These are phyloP conservation scores for Dasyornis broadbenti DNA, from an alignment of 2,113 vertebrate genomes.

Conservation along the genomic window DNA sequence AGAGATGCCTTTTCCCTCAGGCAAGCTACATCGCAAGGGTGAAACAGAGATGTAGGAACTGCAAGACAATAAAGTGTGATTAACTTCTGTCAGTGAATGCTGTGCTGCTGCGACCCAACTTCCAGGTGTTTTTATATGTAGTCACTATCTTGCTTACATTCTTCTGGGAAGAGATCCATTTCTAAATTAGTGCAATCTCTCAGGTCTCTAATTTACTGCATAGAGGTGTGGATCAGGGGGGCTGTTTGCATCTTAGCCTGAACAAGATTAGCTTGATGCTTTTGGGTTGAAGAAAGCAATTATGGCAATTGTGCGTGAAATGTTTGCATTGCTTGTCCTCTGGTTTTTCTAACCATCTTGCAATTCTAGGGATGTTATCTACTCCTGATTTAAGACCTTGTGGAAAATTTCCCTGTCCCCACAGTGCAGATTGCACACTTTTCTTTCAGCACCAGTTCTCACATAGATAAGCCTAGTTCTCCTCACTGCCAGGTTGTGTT, in stretches of 20 bases:
- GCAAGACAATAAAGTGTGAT: background rate
- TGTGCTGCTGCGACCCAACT: background rate
- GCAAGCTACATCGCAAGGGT: background rate
- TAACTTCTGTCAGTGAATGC: background rate
- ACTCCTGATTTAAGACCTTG: background rate
- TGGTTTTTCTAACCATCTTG: background rate
- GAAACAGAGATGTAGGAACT: slow-evolving; percentile 1
- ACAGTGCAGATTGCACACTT: background rate
- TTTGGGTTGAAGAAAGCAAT: background rate
- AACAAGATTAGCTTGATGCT: background rate
- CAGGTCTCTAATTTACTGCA: background rate
- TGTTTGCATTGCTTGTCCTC: background rate
- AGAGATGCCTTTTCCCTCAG: background rate
- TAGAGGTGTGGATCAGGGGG: background rate
- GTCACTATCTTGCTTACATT: background rate
- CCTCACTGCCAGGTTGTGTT: background rate
- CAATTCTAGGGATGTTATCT: background rate
- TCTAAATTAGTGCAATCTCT: background rate
- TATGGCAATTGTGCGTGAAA: background rate
- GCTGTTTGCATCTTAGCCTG: background rate
- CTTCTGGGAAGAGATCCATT: slow-evolving; percentile 16
- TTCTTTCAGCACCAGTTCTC: background rate
- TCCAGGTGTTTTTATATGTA: background rate
- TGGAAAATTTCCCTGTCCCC: too few species aligned
- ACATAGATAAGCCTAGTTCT: background rate